Conservation (phyloP, 2,888 invertebrate species). For the Oasisia sp. region DNA sequence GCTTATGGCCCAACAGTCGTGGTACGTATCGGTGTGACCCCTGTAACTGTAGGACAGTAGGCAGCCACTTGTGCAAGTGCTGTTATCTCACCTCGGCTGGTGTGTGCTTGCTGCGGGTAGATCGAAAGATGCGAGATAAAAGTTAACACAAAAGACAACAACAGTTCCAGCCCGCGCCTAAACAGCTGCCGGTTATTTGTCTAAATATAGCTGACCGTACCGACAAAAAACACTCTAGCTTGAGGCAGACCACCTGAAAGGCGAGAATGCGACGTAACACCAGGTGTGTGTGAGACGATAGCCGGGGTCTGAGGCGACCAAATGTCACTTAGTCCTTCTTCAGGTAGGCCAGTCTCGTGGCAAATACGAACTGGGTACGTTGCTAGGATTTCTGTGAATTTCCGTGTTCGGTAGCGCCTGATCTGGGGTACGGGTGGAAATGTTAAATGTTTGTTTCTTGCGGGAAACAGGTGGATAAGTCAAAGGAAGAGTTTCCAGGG, state of each 20-base stretch:
- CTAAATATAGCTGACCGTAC: neutral
- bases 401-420: too few relatives aligned
- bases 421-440: too few relatives aligned
- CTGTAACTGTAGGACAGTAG: neutral
- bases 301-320: neutral
- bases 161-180: neutral
- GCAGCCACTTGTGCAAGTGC: neutral
- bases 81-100: neutral
- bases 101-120: neutral
- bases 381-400: neutral
- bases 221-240: neutral
- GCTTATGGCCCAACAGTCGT: neutral
- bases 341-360: neutral
- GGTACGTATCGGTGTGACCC: neutral
- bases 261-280: neutral
- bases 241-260: conserved; percentile 5
- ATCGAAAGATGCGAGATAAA: neutral
- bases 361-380: neutral
- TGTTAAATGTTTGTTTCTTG: too few relatives aligned
- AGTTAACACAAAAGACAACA: conserved; percentile 3
- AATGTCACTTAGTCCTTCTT: neutral
- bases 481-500: too few relatives aligned
- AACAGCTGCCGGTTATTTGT: neutral
- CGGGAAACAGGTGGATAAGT: too few relatives aligned
- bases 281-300: neutral